phyloP scores from a whole-genome alignment of 2,888 invertebrate species.

The Odiellus spinosus region DNA sequence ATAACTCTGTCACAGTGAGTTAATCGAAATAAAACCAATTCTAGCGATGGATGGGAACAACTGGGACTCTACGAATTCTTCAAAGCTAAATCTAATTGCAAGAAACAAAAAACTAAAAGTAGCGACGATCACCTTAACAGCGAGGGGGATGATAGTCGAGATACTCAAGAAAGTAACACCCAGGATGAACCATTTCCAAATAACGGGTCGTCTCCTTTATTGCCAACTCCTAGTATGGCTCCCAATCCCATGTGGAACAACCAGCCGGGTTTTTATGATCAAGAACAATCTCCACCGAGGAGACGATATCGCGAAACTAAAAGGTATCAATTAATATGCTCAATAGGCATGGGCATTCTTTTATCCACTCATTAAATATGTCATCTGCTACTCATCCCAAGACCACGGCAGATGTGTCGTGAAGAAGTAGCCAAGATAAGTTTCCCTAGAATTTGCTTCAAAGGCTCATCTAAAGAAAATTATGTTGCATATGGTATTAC shows the following conservation, averaged over 20 bases:
- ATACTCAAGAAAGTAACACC: neutral
- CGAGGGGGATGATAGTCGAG: constrained; percentile 5
- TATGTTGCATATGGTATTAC: no score
- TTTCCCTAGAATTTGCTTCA: no score
- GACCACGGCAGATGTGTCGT: no score
- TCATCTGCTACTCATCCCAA: no score
- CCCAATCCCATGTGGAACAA: neutral
- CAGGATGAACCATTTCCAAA: neutral
- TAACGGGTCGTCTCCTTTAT: neutral
- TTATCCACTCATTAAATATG: no score
- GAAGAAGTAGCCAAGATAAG: no score
- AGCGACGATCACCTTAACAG: no score
- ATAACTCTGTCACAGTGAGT: neutral
- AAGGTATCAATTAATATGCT: neutral
- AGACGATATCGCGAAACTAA: constrained; percentile 22
- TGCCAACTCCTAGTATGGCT: neutral
- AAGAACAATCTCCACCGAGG: constrained; percentile 22
- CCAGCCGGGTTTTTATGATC: constrained; percentile 3
- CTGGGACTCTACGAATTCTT: constrained; percentile 93
- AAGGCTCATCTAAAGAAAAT: no score
- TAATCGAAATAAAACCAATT: no score
- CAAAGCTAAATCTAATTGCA: constrained; percentile 82
- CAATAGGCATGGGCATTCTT: neutral
- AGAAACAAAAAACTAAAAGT: constrained; percentile 35
- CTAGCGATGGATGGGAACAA: constrained; percentile 91